phyloP scores from a whole-genome alignment of 2,888 invertebrate species.

The Dasypogon diadema region DNA sequence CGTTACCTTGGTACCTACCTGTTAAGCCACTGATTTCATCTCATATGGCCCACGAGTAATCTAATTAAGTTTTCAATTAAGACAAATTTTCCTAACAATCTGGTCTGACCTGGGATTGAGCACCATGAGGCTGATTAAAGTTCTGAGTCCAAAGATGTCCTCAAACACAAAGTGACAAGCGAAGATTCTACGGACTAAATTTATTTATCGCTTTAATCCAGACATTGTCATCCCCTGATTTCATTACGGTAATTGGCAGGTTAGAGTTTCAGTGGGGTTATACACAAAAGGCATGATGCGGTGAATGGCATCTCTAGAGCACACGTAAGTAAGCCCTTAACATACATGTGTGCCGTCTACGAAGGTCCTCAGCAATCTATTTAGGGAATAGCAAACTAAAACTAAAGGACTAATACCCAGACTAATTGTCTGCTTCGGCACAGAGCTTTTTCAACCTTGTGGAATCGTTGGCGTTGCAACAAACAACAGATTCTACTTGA shows the following conservation, averaged over 20 bases:
- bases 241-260: constrained; percentile 49
- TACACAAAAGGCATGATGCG: background rate
- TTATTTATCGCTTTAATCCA: constrained; percentile 49
- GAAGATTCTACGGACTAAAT: constrained; percentile 41
- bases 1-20: constrained; percentile 27
- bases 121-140: constrained; percentile 33
- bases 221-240: constrained; percentile 48
- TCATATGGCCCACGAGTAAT: background rate
- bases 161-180: constrained; percentile 46
- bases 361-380: constrained; percentile 19
- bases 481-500: constrained; percentile 38
- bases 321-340: no score
- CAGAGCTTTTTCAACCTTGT: constrained; percentile 27
- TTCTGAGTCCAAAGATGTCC: constrained; percentile 12
- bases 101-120: constrained; percentile 33
- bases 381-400: constrained; percentile 4
- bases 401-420: constrained; percentile 4
- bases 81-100: constrained; percentile 39
- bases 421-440: constrained; percentile 7
- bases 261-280: constrained; percentile 19
- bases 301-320: background rate
- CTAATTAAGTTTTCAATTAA: constrained; percentile 49
- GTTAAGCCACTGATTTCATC: constrained; percentile 37
- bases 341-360: constrained; percentile 2
- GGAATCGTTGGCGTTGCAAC: constrained; percentile 20